Percentiles rank a stretch among this genome's conserved stretches.
Conservation (phyloP, 2,888 invertebrate species). For the Latheticus oryzae region DNA sequence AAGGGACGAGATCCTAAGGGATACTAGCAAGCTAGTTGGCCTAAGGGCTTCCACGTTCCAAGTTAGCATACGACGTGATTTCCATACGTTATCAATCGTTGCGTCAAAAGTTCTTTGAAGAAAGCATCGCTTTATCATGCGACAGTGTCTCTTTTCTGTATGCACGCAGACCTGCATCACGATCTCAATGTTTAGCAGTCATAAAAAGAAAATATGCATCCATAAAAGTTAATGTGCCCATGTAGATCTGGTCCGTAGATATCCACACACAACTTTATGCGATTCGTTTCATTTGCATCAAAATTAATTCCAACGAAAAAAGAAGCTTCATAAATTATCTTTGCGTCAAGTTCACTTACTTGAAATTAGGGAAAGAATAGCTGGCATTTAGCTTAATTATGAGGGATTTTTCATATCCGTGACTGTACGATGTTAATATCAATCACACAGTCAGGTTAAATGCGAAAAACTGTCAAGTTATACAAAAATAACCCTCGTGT, state of each 20-base stretch:
- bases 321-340: slow-evolving; percentile 21
- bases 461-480: slow-evolving; percentile 24
- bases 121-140: slow-evolving; percentile 7
- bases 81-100: slow-evolving; percentile 48
- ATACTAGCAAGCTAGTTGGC: slow-evolving; percentile 28
- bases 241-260: slow-evolving; percentile 49
- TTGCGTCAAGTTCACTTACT: slow-evolving; percentile 13
- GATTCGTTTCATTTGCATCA: slow-evolving; percentile 32
- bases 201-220: slow-evolving; percentile 46
- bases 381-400: slow-evolving; percentile 5
- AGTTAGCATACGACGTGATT: slow-evolving; percentile 51
- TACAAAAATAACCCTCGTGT: slow-evolving; percentile 21
- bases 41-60: slow-evolving; percentile 46
- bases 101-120: no score
- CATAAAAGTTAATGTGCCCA: slow-evolving; percentile 51
- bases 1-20: slow-evolving; percentile 33
- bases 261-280: slow-evolving; percentile 45
- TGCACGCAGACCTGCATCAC: slow-evolving; percentile 47
- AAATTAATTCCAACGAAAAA: slow-evolving; percentile 29
- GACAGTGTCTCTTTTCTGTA: slow-evolving; percentile 1
- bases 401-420: slow-evolving; percentile 6
- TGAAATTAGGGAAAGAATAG: slow-evolving; percentile 8
- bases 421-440: slow-evolving; percentile 16
- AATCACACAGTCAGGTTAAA: slow-evolving; percentile 20
- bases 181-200: slow-evolving; percentile 50